These are phyloP conservation scores for Lycopodina hypogea DNA, from an alignment of 37 sponge, comb jelly and placozoan genomes.

Conservation along the genomic window DNA sequence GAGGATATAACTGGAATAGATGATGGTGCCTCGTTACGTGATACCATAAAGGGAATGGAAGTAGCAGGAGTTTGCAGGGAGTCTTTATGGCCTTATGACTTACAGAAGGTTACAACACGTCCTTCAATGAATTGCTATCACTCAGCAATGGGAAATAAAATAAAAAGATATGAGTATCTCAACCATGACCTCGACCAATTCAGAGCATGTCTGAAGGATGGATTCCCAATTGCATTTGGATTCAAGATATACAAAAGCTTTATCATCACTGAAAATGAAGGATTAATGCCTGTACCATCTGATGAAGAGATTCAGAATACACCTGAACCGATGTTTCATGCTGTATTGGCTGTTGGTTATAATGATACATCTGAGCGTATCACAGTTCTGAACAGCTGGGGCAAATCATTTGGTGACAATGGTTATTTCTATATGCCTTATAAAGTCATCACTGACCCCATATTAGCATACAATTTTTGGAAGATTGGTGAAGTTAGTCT, in stretches of 20 bases:
- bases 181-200: neutral
- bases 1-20: neutral
- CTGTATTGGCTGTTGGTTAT: neutral
- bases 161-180: constrained; percentile 7
- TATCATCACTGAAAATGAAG: neutral
- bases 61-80: constrained; percentile 14
- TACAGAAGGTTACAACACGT: neutral
- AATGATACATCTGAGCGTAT: neutral
- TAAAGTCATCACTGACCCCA: neutral
- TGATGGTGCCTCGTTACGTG: constrained; percentile 22
- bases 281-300: neutral
- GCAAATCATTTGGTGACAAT: neutral
- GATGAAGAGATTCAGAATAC: neutral
- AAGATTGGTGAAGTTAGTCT: neutral
- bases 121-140: constrained; percentile 1
- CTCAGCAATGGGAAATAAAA: neutral
- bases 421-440: constrained; percentile 16
- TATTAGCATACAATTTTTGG: neutral
- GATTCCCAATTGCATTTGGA: constrained; percentile 4
- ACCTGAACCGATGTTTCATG: neutral
- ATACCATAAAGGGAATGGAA: constrained; percentile 6
- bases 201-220: constrained; percentile 14
- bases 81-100: constrained; percentile 10
- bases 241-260: constrained; percentile 2
- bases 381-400: constrained; percentile 14